These are phyloP conservation scores for Hermaeophaga mercurialis DNA, from an alignment of 2,888 invertebrate species.

Conservation along the genomic window DNA sequence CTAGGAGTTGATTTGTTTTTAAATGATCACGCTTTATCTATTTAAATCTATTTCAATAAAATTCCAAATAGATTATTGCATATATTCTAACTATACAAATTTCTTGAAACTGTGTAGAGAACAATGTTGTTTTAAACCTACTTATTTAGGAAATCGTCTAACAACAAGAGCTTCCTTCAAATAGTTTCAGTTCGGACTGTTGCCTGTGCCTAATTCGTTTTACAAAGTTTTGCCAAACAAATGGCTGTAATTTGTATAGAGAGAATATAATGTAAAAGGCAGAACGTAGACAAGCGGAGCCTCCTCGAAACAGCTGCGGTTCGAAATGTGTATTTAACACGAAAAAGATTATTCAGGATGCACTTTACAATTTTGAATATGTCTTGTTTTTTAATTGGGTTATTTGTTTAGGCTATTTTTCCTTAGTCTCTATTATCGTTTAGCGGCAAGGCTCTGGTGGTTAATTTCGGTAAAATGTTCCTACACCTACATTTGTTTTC, in stretches of 20 bases:
- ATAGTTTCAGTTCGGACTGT: slow-evolving; percentile 13
- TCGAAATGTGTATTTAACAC: slow-evolving; percentile 29
- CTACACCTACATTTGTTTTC: too few species aligned
- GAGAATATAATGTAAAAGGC: slow-evolving; percentile 38
- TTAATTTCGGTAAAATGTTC: too few species aligned
- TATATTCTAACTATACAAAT: too few species aligned
- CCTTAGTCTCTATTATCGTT: too few species aligned
- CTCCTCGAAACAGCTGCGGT: slow-evolving; percentile 42
- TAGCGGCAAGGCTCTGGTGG: too few species aligned
- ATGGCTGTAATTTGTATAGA: slow-evolving; percentile 43
- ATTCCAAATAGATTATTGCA: too few species aligned
- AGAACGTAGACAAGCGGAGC: slow-evolving; percentile 11
- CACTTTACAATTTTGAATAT: background rate
- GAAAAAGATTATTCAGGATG: slow-evolving; percentile 14
- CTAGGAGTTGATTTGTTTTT: too few species aligned
- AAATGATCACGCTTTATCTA: too few species aligned
- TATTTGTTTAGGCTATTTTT: too few species aligned
- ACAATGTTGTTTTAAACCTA: background rate
- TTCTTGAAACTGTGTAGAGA: too few species aligned
- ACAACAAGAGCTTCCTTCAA: slow-evolving; percentile 1
- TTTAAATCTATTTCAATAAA: too few species aligned
- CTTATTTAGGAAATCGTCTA: background rate
- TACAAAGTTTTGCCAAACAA: slow-evolving; percentile 36
- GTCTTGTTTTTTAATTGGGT: too few species aligned
- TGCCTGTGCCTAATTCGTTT: slow-evolving; percentile 31